Evolutionary conservation across 2,113 vertebrate genomes (phyloP).

Genomic region (Neogobius melanostomus): DNA sequence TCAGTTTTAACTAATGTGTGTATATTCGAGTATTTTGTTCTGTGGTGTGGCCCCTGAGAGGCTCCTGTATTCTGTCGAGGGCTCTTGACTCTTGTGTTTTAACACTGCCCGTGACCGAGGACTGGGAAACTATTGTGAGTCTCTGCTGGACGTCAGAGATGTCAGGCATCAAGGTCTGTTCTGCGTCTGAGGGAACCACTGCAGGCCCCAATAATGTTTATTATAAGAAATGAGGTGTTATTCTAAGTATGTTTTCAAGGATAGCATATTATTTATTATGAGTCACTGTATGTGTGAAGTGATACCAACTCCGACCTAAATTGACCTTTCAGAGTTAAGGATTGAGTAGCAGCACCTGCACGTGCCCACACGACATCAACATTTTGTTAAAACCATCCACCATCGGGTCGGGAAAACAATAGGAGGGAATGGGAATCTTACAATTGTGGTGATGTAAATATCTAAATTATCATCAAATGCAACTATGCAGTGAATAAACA

Average conservation of each 20-base stretch:
- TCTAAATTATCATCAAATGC: too few species aligned
- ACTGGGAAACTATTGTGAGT: constrained; percentile 1
- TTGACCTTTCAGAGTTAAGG: neutral
- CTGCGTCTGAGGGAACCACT: neutral
- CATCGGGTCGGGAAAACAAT: too few species aligned
- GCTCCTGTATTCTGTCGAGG: neutral
- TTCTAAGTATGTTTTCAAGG: constrained; percentile 1
- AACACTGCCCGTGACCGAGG: constrained; percentile 32
- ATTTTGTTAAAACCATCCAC: too few species aligned
- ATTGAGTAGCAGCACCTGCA: neutral
- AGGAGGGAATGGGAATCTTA: too few species aligned
- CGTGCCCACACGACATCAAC: too few species aligned
- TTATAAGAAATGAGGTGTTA: neutral
- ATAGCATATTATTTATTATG: constrained; percentile 1
- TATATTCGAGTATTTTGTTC: constrained; percentile 32
- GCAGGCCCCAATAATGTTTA: neutral
- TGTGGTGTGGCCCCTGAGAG: constrained; percentile 35
- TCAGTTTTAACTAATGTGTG: constrained; percentile 20
- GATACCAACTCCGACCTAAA: neutral
- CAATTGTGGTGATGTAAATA: too few species aligned
- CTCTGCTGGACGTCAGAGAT: constrained; percentile 27
- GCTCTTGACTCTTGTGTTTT: constrained; percentile 42
- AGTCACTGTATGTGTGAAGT: neutral
- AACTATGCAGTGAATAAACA: too few species aligned
- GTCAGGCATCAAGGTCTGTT: constrained; percentile 7